phyloP scores from a whole-genome alignment of 2,113 vertebrate genomes.

The Bos taurus region ARS-UCD2.0 NC_037345.1:4996001-4996500 shows the following conservation, averaged over 20 bases:
- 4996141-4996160: background rate
- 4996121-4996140: background rate
- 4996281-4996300: background rate
- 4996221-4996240: background rate
- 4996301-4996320: background rate
- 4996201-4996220: background rate
- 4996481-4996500: fast-evolving
- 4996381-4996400: background rate
- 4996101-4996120: background rate
- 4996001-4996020: slow-evolving; percentile 49
- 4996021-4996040: background rate
- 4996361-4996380: background rate
- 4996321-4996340: background rate
- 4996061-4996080: background rate
- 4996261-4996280: background rate
- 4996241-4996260: background rate
- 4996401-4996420: background rate
- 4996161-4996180: background rate
- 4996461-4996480: fast-evolving
- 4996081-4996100: background rate
- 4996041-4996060: background rate
- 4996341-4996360: background rate
- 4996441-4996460: background rate
- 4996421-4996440: background rate
- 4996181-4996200: background rate